Percentiles rank a stretch among this genome's conserved stretches.
Conservation (phyloP, 2,113 vertebrate genomes). For the Nestor notabilis region DNA sequence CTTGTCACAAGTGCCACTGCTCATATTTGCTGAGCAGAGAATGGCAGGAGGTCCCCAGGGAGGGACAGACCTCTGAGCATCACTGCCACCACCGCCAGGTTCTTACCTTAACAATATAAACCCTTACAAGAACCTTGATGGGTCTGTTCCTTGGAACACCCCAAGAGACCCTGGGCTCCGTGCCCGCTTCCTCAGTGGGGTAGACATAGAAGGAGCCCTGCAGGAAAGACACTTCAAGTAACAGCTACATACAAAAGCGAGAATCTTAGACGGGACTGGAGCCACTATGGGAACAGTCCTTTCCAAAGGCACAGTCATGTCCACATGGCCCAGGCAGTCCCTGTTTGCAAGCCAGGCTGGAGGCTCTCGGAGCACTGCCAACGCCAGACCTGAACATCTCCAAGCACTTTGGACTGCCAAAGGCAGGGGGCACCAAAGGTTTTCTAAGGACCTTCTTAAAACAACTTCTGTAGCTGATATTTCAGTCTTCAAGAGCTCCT, state of each 20-base stretch:
- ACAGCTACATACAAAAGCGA: neutral
- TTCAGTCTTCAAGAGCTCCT: neutral
- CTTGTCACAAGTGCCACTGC: neutral
- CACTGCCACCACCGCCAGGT: neutral
- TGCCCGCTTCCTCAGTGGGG: conserved; percentile 77
- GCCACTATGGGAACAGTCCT: neutral
- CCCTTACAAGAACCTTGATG: conserved; percentile 87
- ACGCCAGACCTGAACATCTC: neutral
- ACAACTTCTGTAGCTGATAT: neutral
- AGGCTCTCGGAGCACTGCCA: neutral
- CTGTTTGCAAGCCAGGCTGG: neutral
- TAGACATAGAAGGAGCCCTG: conserved; percentile 93
- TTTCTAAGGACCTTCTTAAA: neutral
- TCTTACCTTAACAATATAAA: conserved; percentile 91
- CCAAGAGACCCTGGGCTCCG: conserved; percentile 78
- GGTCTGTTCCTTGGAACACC: conserved; percentile 88
- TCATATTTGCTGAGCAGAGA: neutral
- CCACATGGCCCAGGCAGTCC: neutral
- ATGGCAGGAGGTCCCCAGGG: neutral
- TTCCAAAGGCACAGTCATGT: neutral
- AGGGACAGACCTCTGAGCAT: neutral
- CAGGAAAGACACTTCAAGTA: neutral
- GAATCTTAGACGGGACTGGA: neutral
- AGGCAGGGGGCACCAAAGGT: neutral
- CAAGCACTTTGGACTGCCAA: neutral